phyloP scores from a whole-genome alignment of 2,888 invertebrate species.

The Ariolimax columbianus region DNA sequence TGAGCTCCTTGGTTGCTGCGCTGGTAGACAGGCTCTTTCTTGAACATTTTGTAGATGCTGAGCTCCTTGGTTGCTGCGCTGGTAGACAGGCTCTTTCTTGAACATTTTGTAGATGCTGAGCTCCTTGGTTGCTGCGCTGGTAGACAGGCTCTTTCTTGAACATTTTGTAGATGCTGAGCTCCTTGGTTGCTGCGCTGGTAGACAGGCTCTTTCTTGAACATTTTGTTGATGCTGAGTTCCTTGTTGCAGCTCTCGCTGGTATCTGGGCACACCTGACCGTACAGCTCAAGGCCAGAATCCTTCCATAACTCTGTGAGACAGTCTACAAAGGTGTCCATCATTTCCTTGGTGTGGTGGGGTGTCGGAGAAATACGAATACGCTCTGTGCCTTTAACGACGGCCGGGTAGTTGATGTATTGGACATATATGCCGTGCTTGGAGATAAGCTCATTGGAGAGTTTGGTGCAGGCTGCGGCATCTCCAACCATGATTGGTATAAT shows the following conservation, averaged over 20 bases:
- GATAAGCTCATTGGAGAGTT: constrained; percentile 91
- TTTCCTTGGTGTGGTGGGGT: constrained; percentile 93
- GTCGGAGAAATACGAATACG: constrained; percentile 95
- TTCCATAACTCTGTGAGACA: constrained; percentile 88
- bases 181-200: constrained; percentile 69
- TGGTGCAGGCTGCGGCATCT: constrained; percentile 88
- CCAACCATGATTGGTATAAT: constrained; percentile 96
- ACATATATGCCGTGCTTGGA: constrained; percentile 93
- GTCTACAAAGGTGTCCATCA: constrained; percentile 85
- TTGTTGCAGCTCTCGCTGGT: constrained; percentile 68
- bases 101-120: too few species aligned
- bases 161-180: too few species aligned
- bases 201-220: constrained; percentile 65
- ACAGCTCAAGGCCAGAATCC: constrained; percentile 80
- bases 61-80: too few species aligned
- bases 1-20: too few species aligned
- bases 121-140: too few species aligned
- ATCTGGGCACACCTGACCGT: constrained; percentile 63
- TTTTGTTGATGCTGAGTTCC: constrained; percentile 63
- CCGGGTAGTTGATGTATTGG: constrained; percentile 98
- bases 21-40: too few species aligned
- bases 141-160: too few species aligned
- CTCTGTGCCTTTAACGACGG: constrained; percentile 94
- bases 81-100: too few species aligned
- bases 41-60: too few species aligned